Evolutionary conservation across 2,797 vertebrate genomes (phyloP), one percentile per base, ranked within the genome.

Genomic region (Sebastes elongatus): DNA sequence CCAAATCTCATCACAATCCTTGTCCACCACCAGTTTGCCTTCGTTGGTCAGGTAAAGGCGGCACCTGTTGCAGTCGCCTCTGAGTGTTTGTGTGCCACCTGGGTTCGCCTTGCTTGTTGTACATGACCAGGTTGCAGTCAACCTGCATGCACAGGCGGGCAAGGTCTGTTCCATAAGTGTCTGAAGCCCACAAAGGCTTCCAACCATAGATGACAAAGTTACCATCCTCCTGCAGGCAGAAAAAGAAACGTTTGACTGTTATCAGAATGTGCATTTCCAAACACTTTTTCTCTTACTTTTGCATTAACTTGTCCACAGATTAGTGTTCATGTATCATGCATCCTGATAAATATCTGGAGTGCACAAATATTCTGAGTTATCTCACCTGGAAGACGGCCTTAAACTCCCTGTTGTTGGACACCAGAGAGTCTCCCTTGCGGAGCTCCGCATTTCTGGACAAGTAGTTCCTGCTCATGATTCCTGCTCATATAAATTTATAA

Each of bases 71-170:
- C 6, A 7, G 3, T 38, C 7, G 13, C 11, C 1, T 8, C 0
- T 20, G 10, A 0, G 78, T 3, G 53, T 61, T n/a, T 23, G 82
- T 88, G 6, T 23, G 5, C 90, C 87, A 92, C 7, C 0, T 25
- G 25, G 83, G 1, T 0, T 0, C 0, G 1, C 4, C 4, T 0
- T 1, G 0, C 3, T 74, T 4, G 78, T 5, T 80, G 62, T 91
- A 93, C 75, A 88, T 81, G 52, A 90, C 88, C 81, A 93, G 85
- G 86, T 92, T 90, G 70, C 86, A 83, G 82, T 93, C 84, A 0
- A 1, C 16, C 84, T 93, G 89, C 88, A 91, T 79, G 78, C 69
- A 62, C 59, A 92, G 52, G 4, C 82, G 84, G 2, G 10, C 0
- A 1, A 3, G 71, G 0, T 70, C 80, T 13, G 63, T 2, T 2